phyloP scores from a whole-genome alignment of 1,140 invertebrate species.

The Tenebrio molitor region DNA sequence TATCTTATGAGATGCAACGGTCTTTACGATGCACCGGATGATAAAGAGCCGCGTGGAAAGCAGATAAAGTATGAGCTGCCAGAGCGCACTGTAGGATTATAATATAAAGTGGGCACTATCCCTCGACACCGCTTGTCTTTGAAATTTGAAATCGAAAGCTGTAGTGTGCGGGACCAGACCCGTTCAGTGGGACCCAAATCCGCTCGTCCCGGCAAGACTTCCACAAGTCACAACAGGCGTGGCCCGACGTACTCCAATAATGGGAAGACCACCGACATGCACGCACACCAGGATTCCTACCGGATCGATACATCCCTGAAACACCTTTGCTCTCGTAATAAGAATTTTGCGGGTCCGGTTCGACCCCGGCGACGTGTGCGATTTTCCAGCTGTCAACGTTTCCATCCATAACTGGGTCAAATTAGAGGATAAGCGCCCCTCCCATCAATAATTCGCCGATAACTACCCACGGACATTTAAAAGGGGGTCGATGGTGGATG shows the following conservation, averaged over 20 bases:
- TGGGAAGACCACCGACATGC: constrained; percentile 20
- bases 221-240: too few relatives aligned
- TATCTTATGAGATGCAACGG: constrained; percentile 11
- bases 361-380: too few relatives aligned
- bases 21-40: constrained; percentile 10
- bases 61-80: constrained; percentile 34
- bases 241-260: constrained; percentile 18
- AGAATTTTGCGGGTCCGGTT: background rate
- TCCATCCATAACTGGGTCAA: constrained; percentile 28
- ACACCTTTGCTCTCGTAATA: background rate
- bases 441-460: constrained; percentile 18
- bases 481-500: constrained; percentile 29
- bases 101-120: constrained; percentile 35
- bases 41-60: constrained; percentile 15
- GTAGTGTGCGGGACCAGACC: too few relatives aligned
- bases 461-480: constrained; percentile 30
- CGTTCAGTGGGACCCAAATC: too few relatives aligned
- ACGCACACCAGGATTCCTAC: constrained; percentile 3
- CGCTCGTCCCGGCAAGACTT: too few relatives aligned
- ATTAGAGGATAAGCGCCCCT: background rate
- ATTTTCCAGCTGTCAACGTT: constrained; percentile 25
- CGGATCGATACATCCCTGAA: constrained; percentile 21
- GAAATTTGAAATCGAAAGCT: background rate
- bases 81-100: constrained; percentile 26
- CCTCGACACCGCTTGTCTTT: constrained; percentile 6